Evolutionary conservation across 2,113 vertebrate species (phyloP), one percentile per base, ranked within the genome.

Genomic region (Passer montanus): DNA sequence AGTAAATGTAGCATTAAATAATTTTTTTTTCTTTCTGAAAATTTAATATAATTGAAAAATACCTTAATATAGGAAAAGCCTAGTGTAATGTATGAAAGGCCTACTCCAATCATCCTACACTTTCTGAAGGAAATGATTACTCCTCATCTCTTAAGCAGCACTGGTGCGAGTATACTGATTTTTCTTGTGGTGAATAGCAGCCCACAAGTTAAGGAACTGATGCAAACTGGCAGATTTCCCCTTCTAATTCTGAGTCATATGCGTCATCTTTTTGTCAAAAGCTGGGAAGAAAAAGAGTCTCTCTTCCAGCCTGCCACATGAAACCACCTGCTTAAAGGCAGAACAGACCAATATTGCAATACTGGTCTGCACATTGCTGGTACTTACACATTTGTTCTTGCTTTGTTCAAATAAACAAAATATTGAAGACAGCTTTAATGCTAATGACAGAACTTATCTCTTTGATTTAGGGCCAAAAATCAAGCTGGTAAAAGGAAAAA

Each of bases 171-270:
- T 82, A 85, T 69, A 94, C 93, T 20, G 72, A 91, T 91, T 85
- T 91, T 97, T 70, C 87, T 94, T 86, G 91, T 91, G 90, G 95
- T 95, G 95, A 95, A 95, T 75, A 93, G 91, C 91, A 96, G 88
- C 94, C 91, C 96, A 96, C 96, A 97, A 95, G 91, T 95, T 93
- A 95, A 95, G 94, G 96, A 95, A 95, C 93, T 94, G 95, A 97
- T 96, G 96, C 91, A 95, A 97, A 96, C 95, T 94, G 94, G 95
- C 96, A 97, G 95, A 97, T 95, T 96, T 96, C 91, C 94, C 93
- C 94, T 96, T 95, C 96, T 95, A 95, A 96, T 96, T 97, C 95
- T 96, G 96, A 97, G 89, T 93, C 94, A 97, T 89, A 91, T 95
- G 96, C 93, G 95, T 97, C 96, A 97, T 93, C 93, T 97, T 95